Percentiles rank a stretch among this genome's conserved stretches.
Evolutionary conservation across 2,888 invertebrate species (phyloP).

Genomic region (Philereme vetulata): DNA sequence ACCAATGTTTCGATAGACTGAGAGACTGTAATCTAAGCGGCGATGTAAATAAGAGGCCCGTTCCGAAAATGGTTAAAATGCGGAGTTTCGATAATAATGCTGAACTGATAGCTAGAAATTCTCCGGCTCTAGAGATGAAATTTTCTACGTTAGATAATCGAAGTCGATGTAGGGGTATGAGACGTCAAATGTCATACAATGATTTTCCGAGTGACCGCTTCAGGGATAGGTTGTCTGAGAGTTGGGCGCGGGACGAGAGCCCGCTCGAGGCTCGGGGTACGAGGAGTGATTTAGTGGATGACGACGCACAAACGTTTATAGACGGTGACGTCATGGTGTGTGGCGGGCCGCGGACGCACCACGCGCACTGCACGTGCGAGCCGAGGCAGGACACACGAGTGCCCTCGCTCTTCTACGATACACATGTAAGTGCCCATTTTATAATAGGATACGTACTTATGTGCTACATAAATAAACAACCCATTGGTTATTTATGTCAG

Average conservation of each 20-base stretch:
- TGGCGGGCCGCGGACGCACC: slow-evolving; percentile 62
- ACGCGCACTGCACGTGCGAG: slow-evolving; percentile 72
- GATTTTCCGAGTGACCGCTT: slow-evolving; percentile 77
- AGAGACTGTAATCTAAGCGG: slow-evolving; percentile 62
- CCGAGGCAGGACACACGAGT: slow-evolving; percentile 62
- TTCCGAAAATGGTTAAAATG: slow-evolving; percentile 68
- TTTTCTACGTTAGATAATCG: slow-evolving; percentile 79
- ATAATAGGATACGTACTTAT: slow-evolving; percentile 1
- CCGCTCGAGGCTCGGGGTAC: slow-evolving; percentile 63
- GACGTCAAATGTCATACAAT: slow-evolving; percentile 79
- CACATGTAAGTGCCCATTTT: slow-evolving; percentile 63
- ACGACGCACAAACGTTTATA: slow-evolving; percentile 67
- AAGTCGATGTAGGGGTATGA: slow-evolving; percentile 74
- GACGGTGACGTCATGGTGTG: slow-evolving; percentile 69
- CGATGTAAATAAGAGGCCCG: slow-evolving; percentile 55
- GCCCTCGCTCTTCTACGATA: slow-evolving; percentile 73
- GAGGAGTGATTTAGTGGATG: slow-evolving; percentile 64
- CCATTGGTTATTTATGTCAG: no score
- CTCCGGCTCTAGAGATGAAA: slow-evolving; percentile 67
- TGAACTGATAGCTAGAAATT: slow-evolving; percentile 61
- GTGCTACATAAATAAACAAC: no score
- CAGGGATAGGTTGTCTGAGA: slow-evolving; percentile 65
- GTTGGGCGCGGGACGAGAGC: slow-evolving; percentile 66
- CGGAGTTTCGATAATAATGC: slow-evolving; percentile 75
- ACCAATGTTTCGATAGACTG: slow-evolving; percentile 77